Conservation (phyloP, 2,113 vertebrate species). For the Rhinolophus sinicus region DNA sequence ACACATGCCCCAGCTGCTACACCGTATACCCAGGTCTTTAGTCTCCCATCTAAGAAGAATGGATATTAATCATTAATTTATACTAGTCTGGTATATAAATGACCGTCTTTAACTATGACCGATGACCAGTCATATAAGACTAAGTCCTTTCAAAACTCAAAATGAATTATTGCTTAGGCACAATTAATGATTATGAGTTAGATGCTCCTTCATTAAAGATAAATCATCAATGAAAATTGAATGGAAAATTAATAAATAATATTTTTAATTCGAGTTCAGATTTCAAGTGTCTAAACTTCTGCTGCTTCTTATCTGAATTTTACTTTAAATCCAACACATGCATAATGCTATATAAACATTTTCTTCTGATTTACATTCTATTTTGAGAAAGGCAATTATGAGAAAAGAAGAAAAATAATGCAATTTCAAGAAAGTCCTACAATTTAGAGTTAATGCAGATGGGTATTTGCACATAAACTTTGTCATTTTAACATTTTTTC, state of each 20-base stretch:
- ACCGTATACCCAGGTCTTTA: constrained; percentile 99
- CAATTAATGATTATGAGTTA: constrained; percentile 43
- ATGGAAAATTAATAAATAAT: neutral
- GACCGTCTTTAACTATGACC: constrained; percentile 67
- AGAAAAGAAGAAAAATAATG: constrained; percentile 10
- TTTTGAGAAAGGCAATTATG: neutral
- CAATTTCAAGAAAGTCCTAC: neutral
- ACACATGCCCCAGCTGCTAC: constrained; percentile 97
- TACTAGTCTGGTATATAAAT: constrained; percentile 74
- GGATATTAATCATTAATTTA: constrained; percentile 85
- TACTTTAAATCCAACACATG: neutral
- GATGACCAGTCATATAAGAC: neutral
- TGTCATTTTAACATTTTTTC: neutral
- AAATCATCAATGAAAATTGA: neutral
- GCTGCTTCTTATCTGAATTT: neutral
- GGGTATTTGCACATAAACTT: neutral
- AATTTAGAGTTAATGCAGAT: neutral
- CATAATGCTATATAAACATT: neutral
- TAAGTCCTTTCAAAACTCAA: constrained; percentile 63
- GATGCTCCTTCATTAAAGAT: neutral
- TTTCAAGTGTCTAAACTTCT: neutral
- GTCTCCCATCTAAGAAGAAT: constrained; percentile 94
- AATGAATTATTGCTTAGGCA: constrained; percentile 43
- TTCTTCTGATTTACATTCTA: neutral
- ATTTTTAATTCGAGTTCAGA: neutral